Base-by-base conservation (phyloP, 2,113 vertebrate genomes). In the Bambusicola thoracicus region DNA sequence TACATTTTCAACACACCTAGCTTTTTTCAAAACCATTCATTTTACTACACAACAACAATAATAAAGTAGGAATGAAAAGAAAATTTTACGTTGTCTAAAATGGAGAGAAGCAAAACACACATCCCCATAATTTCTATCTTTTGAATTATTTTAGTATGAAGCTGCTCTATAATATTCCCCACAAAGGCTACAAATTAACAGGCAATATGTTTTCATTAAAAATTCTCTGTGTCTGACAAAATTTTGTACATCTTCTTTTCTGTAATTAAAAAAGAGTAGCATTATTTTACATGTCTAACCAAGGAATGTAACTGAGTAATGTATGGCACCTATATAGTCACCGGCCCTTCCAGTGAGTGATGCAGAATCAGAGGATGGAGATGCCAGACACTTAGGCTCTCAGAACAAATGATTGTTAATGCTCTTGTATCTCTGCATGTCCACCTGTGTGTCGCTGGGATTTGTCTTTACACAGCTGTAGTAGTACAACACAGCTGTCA, bases 331-430 rank as follows among this genome's bases (percentile, higher is more conserved):
- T 11, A 1, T 4, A 25, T 8, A 85, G n/a, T 11, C 29, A 13
- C n/a, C 15, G 27, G 20, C 20, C 55, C 19, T 73, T 58, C 40
- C 30, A 53, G 46, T 9, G 24, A 80, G 7, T 40, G 19, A 22
- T 5, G 20, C 4, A 17, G 72, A 46, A 5, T 8, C 0, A 21
- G 19, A 58, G n/a, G 2, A 15, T n/a, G 16, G 17, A 62, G 11
- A 5, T 43, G 65, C 8, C n/a, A 77, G 22, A 21, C 8, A 32
- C 15, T 24, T 59, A 13, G 18, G 10, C 51, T 72, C 2, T 63
- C 17, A 46, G 0, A 36, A 14, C 10, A 81, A 34, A 58, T 7
- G 30, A 58, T 2, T 9, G 89, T 53, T 13, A 36, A 70, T 63
- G 11, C 11, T 72, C 32, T 91, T 27, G 16, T 20, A 27, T 22